Base-by-base conservation (phyloP, 2,888 invertebrate genomes). In the Tetragonula carbonaria region DNA sequence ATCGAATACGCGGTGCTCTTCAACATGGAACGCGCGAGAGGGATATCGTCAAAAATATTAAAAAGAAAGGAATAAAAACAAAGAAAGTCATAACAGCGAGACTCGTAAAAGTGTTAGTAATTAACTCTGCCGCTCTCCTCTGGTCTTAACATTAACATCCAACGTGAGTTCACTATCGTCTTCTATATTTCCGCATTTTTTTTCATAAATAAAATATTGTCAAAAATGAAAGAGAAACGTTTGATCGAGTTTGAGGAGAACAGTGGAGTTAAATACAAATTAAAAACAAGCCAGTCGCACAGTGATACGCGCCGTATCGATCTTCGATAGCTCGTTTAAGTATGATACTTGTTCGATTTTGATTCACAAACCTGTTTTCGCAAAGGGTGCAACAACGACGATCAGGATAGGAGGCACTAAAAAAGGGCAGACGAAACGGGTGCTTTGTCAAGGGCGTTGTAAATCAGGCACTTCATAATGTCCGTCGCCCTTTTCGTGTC, bases 401-500 rank as follows among this genome's bases (percentile, higher is more conserved):
- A 11, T 65, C 28, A 57, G 53, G 78, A 84, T 65, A 82, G 77
- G 77, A 78, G 84, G 65, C 74, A 68, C 67, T 67, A 82, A 84
- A 79, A 86, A 79, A 86, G 88, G 88, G 87, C 88, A 90, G 86
- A 88, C 86, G 88, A 88, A 87, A 87, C 87, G 90, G 45, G 68
- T 79, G 91, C 88, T 90, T 87, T 90, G 87, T 90, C 86, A 87
- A 89, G 91, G 93, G 92, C 90, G 92, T 93, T 91, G 92, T 93
- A 93, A 93, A 94, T 93, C 93, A 94, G 94, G 94, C 94, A 94
- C 94, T 94, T 94, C 91, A 91, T 92, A 92, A 92, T 91, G 92
- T 93, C 92, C 91, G 91, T 91, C 90, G 91, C 91, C 91, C 90
- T 89, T 91, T 87, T 66, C 59, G 53, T 90, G 87, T 67, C 73